phyloP scores from a whole-genome alignment of 1,140 invertebrate genomes.

The Oryctes rhinoceros region DNA sequence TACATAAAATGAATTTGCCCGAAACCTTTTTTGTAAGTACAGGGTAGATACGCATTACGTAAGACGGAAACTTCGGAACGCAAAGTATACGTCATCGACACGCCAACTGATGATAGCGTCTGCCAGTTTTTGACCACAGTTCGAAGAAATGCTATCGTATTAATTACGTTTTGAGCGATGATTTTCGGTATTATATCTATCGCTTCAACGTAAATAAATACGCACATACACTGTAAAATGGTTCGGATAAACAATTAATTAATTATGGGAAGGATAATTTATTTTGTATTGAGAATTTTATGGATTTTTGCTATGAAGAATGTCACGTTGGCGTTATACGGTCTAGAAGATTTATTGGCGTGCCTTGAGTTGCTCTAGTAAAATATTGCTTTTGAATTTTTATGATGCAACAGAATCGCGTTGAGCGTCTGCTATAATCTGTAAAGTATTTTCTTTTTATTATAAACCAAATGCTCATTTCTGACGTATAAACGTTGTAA shows the following conservation, averaged over 20 bases:
- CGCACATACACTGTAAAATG: neutral
- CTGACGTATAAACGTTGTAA: neutral
- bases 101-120: neutral
- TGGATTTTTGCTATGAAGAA: conserved; percentile 5
- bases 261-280: neutral
- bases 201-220: neutral
- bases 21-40: neutral
- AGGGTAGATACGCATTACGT: conserved; percentile 11
- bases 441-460: neutral
- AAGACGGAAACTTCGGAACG: neutral
- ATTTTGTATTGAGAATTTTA: conserved; percentile 19
- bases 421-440: neutral
- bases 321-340: neutral
- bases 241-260: neutral
- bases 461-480: neutral
- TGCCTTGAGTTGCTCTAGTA: neutral
- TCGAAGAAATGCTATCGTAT: neutral
- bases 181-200: conserved; percentile 16
- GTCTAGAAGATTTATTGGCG: neutral
- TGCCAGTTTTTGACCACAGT: neutral
- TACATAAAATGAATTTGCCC: neutral
- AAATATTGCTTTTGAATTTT: conserved; percentile 3
- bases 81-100: neutral
- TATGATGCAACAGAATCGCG: conserved; percentile 13
- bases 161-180: neutral